Percentiles rank a stretch among this genome's conserved stretches.
Conservation (phyloP, 37 sponge, comb jelly and placozoan genomes). For the Ephydatia muelleri region DNA sequence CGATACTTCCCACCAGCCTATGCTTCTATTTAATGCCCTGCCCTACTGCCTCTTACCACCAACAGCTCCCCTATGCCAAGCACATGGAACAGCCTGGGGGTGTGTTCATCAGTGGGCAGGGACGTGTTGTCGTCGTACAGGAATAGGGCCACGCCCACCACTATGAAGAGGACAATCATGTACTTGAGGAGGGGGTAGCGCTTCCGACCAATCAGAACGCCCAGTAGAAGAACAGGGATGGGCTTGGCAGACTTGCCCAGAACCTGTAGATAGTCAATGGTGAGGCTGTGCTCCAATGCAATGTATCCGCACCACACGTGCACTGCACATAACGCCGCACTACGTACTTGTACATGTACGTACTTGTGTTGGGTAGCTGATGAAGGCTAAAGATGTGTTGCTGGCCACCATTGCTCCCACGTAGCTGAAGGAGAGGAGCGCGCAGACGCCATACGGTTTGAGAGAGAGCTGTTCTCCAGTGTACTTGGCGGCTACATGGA, state of each 20-base stretch:
- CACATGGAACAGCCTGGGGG: slow-evolving; percentile 23
- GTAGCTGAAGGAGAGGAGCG: slow-evolving; percentile 71
- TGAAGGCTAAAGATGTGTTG: slow-evolving; percentile 88
- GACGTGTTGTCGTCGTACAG: slow-evolving; percentile 49
- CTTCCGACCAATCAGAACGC: slow-evolving; percentile 59
- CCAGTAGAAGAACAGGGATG: slow-evolving; percentile 84
- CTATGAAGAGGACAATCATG: slow-evolving; percentile 87
- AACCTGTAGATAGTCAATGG: slow-evolving; percentile 42
- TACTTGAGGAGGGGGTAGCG: slow-evolving; percentile 78
- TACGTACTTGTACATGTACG: too few relatives aligned
- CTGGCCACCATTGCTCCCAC: slow-evolving; percentile 98
- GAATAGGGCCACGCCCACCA: slow-evolving; percentile 87
- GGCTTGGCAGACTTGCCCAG: slow-evolving; percentile 98
- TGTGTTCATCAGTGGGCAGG: background rate
- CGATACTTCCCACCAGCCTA: too few relatives aligned
- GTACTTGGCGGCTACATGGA: slow-evolving; percentile 35
- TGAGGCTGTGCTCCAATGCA: too few relatives aligned
- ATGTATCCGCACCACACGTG: background rate
- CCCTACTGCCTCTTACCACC: slow-evolving; percentile 74
- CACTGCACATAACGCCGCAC: too few relatives aligned
- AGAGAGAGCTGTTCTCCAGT: slow-evolving; percentile 35
- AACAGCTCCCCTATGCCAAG: slow-evolving; percentile 86
- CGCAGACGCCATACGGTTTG: slow-evolving; percentile 40
- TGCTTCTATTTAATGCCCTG: too few relatives aligned
- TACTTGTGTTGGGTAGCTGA: slow-evolving; percentile 96